phyloP scores from a whole-genome alignment of 2,888 invertebrate species.

The Hetaerina titia region DNA sequence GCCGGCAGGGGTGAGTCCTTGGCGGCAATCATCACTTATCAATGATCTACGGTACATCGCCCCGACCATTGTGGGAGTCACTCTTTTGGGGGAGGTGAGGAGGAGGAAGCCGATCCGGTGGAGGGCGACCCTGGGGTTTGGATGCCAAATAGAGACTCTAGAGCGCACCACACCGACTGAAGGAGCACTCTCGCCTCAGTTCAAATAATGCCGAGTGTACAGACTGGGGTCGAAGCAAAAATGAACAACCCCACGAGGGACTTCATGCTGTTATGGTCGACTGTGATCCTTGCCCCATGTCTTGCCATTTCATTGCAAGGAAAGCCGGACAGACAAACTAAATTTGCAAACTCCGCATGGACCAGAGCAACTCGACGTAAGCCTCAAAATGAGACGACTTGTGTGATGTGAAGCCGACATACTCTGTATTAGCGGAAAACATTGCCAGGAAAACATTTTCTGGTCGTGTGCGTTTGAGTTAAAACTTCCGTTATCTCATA shows the following conservation, averaged over 20 bases:
- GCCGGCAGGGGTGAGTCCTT: neutral
- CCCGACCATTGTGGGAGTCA: no score
- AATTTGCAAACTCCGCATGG: no score
- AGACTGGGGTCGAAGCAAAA: neutral
- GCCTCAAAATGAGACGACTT: no score
- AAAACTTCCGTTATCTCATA: no score
- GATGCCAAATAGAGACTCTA: neutral
- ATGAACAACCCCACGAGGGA: neutral
- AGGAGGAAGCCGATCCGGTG: neutral
- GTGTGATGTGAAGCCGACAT: no score
- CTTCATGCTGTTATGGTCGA: no score
- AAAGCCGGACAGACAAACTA: no score
- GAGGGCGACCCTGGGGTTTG: neutral
- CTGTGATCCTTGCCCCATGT: neutral
- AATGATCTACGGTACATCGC: neutral
- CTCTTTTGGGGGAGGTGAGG: no score
- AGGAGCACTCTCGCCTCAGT: neutral
- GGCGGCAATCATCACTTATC: neutral
- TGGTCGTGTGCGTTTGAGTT: no score
- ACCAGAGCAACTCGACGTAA: no score
- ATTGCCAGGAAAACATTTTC: no score
- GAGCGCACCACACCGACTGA: neutral
- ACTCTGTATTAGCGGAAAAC: no score
- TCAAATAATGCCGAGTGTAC: neutral
- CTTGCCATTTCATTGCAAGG: neutral